Evolutionary conservation across 2,113 vertebrate species (phyloP).

Genomic region (Chaetura pelagica): DNA sequence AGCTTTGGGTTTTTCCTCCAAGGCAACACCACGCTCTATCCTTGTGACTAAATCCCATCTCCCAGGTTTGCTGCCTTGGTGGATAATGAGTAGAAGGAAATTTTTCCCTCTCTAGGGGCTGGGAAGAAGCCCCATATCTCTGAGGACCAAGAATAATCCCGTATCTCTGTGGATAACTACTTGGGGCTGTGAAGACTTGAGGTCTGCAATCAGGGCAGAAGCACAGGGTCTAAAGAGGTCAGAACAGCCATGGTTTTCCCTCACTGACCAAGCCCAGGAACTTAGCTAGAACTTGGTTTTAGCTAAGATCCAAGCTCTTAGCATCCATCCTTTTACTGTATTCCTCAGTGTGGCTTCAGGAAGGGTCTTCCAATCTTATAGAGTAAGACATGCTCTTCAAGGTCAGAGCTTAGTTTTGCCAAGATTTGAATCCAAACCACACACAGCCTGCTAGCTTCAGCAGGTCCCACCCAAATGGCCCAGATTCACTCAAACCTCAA

Average conservation of each 20-base stretch:
- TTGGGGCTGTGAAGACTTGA: background rate
- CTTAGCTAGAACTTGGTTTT: background rate
- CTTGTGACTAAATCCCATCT: background rate
- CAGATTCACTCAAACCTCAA: conserved; percentile 29
- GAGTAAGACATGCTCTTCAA: background rate
- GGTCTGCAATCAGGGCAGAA: background rate
- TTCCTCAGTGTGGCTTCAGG: background rate
- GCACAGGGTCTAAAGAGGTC: background rate
- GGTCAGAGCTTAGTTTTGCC: background rate
- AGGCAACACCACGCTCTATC: background rate
- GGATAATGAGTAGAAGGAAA: background rate
- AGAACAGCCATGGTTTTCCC: background rate
- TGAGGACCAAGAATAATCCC: background rate
- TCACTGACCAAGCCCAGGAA: background rate
- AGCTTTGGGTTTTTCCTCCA: background rate
- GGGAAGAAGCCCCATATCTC: background rate
- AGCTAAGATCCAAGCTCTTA: background rate
- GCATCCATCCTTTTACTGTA: background rate
- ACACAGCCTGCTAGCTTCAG: background rate
- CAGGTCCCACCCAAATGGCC: conserved; percentile 45
- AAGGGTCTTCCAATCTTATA: background rate
- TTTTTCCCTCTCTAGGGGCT: background rate
- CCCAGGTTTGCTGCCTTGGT: background rate
- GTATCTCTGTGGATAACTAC: background rate
- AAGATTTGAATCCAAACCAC: conserved; percentile 43